These are phyloP conservation scores for Crambe crambe DNA, from an alignment of 37 sponge, comb jelly and placozoan species.

Conservation along the genomic window DNA sequence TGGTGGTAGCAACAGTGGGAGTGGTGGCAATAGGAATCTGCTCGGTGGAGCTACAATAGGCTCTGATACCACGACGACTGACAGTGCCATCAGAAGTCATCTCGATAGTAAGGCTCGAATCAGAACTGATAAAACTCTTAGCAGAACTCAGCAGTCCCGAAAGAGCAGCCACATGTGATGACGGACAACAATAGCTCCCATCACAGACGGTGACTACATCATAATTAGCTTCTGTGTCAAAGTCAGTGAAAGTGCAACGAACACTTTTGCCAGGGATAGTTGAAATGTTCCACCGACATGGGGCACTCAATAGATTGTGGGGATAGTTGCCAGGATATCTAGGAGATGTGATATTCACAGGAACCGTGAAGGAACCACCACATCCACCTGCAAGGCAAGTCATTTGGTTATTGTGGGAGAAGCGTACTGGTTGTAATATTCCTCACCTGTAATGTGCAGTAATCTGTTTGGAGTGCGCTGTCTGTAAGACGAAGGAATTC, in stretches of 20 bases:
- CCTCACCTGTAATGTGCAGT: conserved; percentile 46
- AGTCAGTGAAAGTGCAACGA: conserved; percentile 8
- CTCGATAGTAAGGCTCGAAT: conserved; percentile 15
- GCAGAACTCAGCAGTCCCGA: not conserved
- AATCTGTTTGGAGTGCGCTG: conserved; percentile 53
- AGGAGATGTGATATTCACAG: not conserved
- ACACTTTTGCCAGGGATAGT: not conserved
- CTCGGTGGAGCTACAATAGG: not conserved
- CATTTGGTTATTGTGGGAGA: too few species aligned
- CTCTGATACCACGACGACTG: conserved; percentile 17
- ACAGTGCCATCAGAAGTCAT: conserved; percentile 20
- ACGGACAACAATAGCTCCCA: conserved; percentile 6
- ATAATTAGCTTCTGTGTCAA: conserved; percentile 13
- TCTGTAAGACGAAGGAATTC: not conserved
- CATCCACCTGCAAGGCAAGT: not conserved
- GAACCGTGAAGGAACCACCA: conserved; percentile 19
- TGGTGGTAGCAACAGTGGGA: not conserved
- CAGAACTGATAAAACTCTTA: not conserved
- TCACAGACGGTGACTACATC: conserved; percentile 46
- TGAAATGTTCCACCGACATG: conserved; percentile 45
- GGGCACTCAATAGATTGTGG: not conserved
- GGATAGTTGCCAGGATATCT: conserved; percentile 44
- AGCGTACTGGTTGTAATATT: too few species aligned
- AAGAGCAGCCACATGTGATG: conserved; percentile 1
- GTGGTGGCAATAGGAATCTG: not conserved